Evolutionary conservation across 37 sponge, comb jelly and placozoan species (phyloP).

Genomic region (Ephydatia muelleri): DNA sequence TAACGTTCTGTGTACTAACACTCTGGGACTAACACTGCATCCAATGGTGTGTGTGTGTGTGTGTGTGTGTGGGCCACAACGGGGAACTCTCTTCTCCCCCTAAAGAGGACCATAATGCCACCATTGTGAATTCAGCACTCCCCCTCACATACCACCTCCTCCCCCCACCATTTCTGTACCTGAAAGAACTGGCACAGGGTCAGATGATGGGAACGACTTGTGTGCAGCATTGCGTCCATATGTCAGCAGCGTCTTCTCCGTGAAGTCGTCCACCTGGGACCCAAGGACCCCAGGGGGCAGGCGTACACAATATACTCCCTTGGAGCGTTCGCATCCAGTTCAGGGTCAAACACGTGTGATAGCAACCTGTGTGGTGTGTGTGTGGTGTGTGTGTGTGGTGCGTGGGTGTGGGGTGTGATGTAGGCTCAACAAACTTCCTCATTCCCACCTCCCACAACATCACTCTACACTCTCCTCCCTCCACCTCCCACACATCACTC

Average conservation of each 20-base stretch:
- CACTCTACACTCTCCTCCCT: too few relatives aligned
- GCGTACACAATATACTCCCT: constrained; percentile 87
- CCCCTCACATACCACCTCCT: too few relatives aligned
- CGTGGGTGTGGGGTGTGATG: not conserved
- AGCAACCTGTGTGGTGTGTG: constrained; percentile 56
- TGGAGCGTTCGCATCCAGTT: constrained; percentile 65
- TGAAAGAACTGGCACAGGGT: constrained; percentile 92
- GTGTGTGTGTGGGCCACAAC: too few relatives aligned
- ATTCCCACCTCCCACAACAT: too few relatives aligned
- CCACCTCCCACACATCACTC: too few relatives aligned
- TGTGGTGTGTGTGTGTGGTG: constrained; percentile 2
- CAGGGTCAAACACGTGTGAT: constrained; percentile 84
- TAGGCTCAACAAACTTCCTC: too few relatives aligned
- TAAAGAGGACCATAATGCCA: too few relatives aligned
- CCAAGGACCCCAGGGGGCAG: constrained; percentile 81
- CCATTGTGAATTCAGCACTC: too few relatives aligned
- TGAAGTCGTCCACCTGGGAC: constrained; percentile 70
- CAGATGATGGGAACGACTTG: constrained; percentile 90
- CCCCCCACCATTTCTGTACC: constrained; percentile 29
- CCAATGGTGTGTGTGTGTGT: too few relatives aligned
- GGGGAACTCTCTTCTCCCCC: too few relatives aligned
- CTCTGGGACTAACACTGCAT: too few relatives aligned
- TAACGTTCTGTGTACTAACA: too few relatives aligned
- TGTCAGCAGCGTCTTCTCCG: constrained; percentile 55
- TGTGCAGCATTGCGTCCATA: constrained; percentile 82